phyloP scores from a whole-genome alignment of 2,113 vertebrate species.

The Notarius quadriscutis region DNA sequence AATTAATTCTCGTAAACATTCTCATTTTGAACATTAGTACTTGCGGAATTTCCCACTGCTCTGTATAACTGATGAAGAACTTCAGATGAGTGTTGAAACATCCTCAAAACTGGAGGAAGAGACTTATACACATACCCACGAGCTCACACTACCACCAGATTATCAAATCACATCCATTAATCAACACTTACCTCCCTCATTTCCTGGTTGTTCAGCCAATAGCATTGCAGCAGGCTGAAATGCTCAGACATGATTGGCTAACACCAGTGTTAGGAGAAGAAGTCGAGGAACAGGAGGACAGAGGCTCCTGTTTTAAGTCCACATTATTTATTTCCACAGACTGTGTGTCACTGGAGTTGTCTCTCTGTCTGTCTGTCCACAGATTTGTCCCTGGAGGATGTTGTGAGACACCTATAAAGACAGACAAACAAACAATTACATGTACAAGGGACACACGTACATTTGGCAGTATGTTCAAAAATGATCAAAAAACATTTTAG shows the following conservation, averaged over 20 bases:
- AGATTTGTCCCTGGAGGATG: constrained; percentile 34
- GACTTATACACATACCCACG: constrained; percentile 44
- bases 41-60: background rate
- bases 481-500: background rate
- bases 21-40: background rate
- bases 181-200: background rate
- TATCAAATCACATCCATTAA: background rate
- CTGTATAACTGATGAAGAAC: constrained; percentile 4
- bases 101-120: constrained; percentile 12
- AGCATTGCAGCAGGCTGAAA: constrained; percentile 57
- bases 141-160: background rate
- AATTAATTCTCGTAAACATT: background rate
- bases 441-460: background rate
- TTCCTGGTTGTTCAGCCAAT: constrained; percentile 37
- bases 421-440: constrained; percentile 10
- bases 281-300: background rate
- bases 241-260: constrained; percentile 50
- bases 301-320: constrained; percentile 10
- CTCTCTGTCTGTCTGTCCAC: constrained; percentile 16
- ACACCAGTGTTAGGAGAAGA: constrained; percentile 13
- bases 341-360: background rate
- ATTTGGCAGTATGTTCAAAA: background rate
- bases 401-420: constrained; percentile 28
- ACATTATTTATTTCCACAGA: constrained; percentile 48
- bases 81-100: background rate